Evolutionary conservation across 2,797 vertebrate genomes (phyloP).

Genomic region (Gadopsis bispinosus): DNA sequence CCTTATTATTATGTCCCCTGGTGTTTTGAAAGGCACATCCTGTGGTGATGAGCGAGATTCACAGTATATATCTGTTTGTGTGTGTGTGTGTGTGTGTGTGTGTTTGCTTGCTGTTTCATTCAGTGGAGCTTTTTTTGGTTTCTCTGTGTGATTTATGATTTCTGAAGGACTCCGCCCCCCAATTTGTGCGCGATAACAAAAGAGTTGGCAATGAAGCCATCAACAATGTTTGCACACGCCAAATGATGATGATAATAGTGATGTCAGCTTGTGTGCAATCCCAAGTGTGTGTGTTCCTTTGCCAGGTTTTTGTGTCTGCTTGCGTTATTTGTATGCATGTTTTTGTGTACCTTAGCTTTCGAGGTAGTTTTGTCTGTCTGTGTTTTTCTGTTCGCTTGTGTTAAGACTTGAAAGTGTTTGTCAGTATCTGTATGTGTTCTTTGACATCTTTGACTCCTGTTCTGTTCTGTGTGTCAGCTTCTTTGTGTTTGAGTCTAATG

Average conservation of each 20-base stretch:
- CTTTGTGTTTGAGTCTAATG: constrained; percentile 20
- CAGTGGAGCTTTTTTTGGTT: neutral
- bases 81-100: neutral
- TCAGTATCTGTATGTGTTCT: neutral
- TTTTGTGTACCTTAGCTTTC: neutral
- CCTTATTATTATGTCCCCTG: constrained; percentile 33
- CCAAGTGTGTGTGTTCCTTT: neutral
- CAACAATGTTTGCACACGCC: neutral
- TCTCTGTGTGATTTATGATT: constrained; percentile 22
- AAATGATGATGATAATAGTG: constrained; percentile 6
- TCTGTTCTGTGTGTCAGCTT: constrained; percentile 20
- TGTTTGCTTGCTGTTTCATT: constrained; percentile 8
- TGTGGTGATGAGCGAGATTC: constrained; percentile 36
- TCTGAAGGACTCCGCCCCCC: constrained; percentile 9
- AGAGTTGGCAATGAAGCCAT: constrained; percentile 10
- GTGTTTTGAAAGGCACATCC: constrained; percentile 36
- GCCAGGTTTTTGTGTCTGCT: neutral
- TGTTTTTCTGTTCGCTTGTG: constrained; percentile 13
- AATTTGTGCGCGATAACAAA: neutral
- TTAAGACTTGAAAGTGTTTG: constrained; percentile 6
- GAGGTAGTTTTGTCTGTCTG: neutral
- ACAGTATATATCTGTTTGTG: constrained; percentile 2
- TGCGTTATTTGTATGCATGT: neutral
- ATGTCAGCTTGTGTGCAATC: neutral
- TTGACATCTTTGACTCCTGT: constrained; percentile 1